These are phyloP conservation scores for Leuctra nigra DNA, from an alignment of 2,888 invertebrate genomes.

Conservation along the genomic window DNA sequence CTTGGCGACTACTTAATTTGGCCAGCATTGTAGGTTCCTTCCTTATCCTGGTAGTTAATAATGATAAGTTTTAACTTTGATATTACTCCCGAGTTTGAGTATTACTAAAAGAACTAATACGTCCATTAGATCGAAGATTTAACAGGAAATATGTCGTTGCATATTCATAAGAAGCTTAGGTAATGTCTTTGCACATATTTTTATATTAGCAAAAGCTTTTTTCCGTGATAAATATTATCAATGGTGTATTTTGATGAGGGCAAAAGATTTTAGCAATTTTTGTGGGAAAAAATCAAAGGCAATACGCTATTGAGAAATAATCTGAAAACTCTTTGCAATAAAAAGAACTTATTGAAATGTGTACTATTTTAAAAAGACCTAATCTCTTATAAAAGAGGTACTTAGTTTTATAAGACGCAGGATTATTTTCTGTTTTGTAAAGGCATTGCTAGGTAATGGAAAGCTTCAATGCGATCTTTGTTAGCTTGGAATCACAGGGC, in stretches of 20 bases:
- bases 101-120: conserved; percentile 2
- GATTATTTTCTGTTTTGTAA: background rate
- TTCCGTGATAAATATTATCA: conserved; percentile 15
- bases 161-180: conserved; percentile 18
- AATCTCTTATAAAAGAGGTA: conserved; percentile 6
- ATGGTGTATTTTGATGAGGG: conserved; percentile 13
- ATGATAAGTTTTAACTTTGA: conserved; percentile 14
- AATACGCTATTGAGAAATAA: background rate
- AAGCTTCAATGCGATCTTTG: too few species aligned
- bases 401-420: background rate
- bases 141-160: conserved; percentile 15
- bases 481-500: too few species aligned
- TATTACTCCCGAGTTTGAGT: conserved; percentile 5
- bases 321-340: background rate
- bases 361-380: background rate
- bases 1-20: too few species aligned
- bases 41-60: too few species aligned
- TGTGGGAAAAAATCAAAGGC: background rate
- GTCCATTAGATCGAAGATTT: conserved; percentile 15
- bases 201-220: conserved; percentile 14
- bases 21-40: too few species aligned
- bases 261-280: conserved; percentile 4
- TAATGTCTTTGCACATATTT: conserved; percentile 18
- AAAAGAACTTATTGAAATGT: conserved; percentile 7
- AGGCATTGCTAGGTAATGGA: too few species aligned